Base-by-base conservation (phyloP, 2,797 vertebrate genomes). In the Melanotaenia boesemani region DNA sequence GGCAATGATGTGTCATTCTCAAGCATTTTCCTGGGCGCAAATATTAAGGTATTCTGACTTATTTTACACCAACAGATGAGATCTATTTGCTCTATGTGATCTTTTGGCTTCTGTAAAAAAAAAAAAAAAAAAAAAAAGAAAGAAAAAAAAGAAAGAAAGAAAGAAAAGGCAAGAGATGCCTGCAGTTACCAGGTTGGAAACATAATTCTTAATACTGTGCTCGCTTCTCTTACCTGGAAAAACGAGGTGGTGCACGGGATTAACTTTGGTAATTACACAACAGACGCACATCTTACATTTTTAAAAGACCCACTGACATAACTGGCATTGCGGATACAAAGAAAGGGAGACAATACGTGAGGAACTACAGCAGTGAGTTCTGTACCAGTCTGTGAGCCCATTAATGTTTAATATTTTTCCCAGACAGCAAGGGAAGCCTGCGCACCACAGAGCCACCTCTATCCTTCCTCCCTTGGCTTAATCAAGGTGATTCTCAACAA, bases 391-490 rank as follows among this genome's bases (percentile, higher is more conserved):
- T 95, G 72, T 63, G 89, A 88, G 91, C 79, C 87, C 93, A 95
- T 96, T 94, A 95, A 96, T 97, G 95, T 97, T 97, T 97, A 90
- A 96, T 95, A 94, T 95, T 94, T 95, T 95, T 87, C 94, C 92
- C 94, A 96, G 95, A 93, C 82, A 65, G 92, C 91, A 85, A 93
- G 96, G 90, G 84, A 91, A 91, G 67, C 95, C 94, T 92, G 82
- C 89, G 89, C 79, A 88, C 84, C 94, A 92, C 79, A 95, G 93
- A 92, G 93, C 94, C 94, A 95, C 91, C 91, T 91, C 91, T 94
- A 93, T 89, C 91, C 93, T 92, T 92, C 94, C 83, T 85, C 82
- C 68, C 61, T 83, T 83, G 76, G 94, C 95, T 95, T 95, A 96
- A 96, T 96, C 96, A 96, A 95, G 92, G 94, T 89, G 90, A 92